A percentile compares a stretch with the other conserved stretches of the same genome.
These are phyloP conservation scores for Melanaphis sacchari DNA, from an alignment of 1,140 invertebrate genomes.

Conservation along the genomic window DNA sequence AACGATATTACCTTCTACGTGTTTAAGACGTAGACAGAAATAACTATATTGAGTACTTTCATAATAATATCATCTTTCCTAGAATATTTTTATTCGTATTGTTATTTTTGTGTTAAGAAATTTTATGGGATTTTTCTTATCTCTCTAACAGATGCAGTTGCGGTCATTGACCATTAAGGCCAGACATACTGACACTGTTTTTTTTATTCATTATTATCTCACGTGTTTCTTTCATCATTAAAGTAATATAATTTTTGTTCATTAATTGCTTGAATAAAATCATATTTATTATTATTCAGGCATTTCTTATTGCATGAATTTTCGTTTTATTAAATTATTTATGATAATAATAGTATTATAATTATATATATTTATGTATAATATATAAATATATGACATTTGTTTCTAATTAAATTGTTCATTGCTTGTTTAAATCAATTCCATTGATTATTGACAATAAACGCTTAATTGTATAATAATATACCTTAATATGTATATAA, in stretches of 20 bases:
- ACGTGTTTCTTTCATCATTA: constrained; percentile 21
- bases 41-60: neutral
- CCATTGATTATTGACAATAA: neutral
- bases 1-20: neutral
- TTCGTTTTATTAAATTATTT: neutral
- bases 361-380: too few species aligned
- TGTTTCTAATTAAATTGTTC: neutral
- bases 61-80: neutral
- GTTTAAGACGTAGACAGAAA: neutral
- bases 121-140: constrained; percentile 38
- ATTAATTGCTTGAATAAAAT: neutral
- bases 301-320: neutral
- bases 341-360: neutral
- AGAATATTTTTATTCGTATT: neutral
- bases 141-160: neutral
- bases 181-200: constrained; percentile 56
- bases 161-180: constrained; percentile 53
- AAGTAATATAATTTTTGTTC: neutral
- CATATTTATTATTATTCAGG: neutral
- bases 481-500: neutral
- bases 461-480: neutral
- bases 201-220: constrained; percentile 36
- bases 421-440: neutral
- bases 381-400: neutral
- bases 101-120: constrained; percentile 30